phyloP scores from a whole-genome alignment of 2,888 invertebrate species.

The Clunio marinus region DNA sequence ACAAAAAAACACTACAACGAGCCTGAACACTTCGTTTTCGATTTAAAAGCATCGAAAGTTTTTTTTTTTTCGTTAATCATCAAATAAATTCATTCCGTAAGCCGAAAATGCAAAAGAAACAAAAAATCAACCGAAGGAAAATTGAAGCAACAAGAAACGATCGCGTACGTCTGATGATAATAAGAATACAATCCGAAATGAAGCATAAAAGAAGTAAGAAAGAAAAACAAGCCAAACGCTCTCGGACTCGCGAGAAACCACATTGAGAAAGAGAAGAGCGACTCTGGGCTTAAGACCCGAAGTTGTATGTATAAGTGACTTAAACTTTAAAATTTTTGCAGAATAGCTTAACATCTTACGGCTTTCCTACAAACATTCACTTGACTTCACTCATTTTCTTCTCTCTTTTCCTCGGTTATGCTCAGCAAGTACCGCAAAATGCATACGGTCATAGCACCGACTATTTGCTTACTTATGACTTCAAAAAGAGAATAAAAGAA shows the following conservation, averaged over 20 bases:
- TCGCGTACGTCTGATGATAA: conserved; percentile 23
- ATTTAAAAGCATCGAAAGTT: not conserved
- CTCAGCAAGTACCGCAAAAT: conserved; percentile 3
- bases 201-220: conserved; percentile 32
- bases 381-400: not conserved
- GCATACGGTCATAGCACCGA: not conserved
- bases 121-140: too few species aligned
- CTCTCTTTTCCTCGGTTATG: not conserved
- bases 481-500: not conserved
- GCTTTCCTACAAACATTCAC: too few species aligned
- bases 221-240: conserved; percentile 22
- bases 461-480: not conserved
- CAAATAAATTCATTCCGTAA: not conserved
- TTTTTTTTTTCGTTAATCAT: conserved; percentile 1
- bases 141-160: not conserved
- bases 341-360: not conserved
- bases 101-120: too few species aligned
- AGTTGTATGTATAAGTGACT: not conserved
- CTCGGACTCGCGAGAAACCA: conserved; percentile 4
- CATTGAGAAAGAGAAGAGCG: conserved; percentile 12
- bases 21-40: too few species aligned
- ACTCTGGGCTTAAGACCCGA: not conserved
- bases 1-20: too few species aligned
- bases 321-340: not conserved
- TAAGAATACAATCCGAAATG: conserved; percentile 38